phyloP scores from a whole-genome alignment of 2,797 vertebrate species.

The Tarsius wallacei region DNA sequence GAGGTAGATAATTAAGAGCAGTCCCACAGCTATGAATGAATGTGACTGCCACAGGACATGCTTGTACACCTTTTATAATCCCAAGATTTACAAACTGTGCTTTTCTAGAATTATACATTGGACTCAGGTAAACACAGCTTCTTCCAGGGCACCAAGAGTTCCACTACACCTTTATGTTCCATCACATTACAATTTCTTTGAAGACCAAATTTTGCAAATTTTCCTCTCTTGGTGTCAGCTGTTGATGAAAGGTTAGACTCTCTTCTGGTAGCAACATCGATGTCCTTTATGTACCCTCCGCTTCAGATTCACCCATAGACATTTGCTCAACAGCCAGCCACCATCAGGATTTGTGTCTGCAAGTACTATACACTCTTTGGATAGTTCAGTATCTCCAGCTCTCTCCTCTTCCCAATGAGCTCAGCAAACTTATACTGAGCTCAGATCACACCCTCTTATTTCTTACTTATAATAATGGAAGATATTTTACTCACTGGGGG shows the following conservation, averaged over 20 bases:
- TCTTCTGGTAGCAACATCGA: background rate
- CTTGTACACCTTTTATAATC: background rate
- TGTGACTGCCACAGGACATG: too few species aligned
- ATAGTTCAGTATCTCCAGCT: background rate
- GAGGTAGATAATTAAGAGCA: background rate
- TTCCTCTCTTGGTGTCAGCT: background rate
- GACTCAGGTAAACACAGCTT: background rate
- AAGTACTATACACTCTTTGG: background rate
- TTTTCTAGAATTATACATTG: background rate
- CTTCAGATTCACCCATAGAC: background rate
- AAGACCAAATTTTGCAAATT: slow-evolving; percentile 16
- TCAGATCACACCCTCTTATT: background rate
- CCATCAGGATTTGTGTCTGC: background rate
- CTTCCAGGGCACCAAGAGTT: background rate
- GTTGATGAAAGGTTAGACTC: background rate
- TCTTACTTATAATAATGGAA: background rate
- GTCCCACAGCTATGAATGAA: background rate
- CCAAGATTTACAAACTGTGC: background rate
- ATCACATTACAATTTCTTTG: background rate
- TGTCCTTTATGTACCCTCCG: background rate
- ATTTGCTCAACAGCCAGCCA: background rate
- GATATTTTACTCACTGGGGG: background rate
- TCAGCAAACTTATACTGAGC: background rate
- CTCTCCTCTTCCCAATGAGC: background rate
- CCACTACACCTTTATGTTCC: background rate